A percentile compares a stretch with the other conserved stretches of the same genome.
These are phyloP conservation scores for Chrysina gloriosa DNA, from an alignment of 2,888 invertebrate species.

Conservation along the genomic window DNA sequence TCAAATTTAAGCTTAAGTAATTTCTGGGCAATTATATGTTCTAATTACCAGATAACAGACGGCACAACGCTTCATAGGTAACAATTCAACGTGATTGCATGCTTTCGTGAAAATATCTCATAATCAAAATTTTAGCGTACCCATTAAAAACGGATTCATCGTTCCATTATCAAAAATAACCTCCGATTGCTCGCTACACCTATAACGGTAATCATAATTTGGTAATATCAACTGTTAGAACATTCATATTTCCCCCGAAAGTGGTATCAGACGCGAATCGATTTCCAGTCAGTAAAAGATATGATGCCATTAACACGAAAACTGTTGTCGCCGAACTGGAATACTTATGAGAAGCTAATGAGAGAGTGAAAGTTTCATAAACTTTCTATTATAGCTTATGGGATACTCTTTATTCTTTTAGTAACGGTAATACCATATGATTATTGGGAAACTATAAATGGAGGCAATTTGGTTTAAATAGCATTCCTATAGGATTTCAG, in stretches of 20 bases:
- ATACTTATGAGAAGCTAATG: no score
- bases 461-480: no score
- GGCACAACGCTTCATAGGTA: no score
- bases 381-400: no score
- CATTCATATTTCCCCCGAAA: constrained; percentile 25
- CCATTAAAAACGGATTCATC: constrained; percentile 15
- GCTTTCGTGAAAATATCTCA: no score
- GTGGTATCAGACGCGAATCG: constrained; percentile 20
- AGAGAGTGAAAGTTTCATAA: no score
- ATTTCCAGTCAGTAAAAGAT: constrained; percentile 20
- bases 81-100: no score
- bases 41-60: no score
- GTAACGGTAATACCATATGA: no score
- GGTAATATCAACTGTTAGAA: constrained; percentile 15
- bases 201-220: constrained; percentile 23
- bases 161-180: constrained; percentile 31
- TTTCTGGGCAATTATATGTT: neutral
- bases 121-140: constrained; percentile 5
- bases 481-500: no score
- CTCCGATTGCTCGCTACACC: constrained; percentile 22
- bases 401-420: no score
- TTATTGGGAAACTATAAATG: no score
- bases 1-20: neutral
- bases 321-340: constrained; percentile 12
- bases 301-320: constrained; percentile 24